Conservation (phyloP, 2,113 vertebrate species). For the Oxyruncus cristatus region DNA sequence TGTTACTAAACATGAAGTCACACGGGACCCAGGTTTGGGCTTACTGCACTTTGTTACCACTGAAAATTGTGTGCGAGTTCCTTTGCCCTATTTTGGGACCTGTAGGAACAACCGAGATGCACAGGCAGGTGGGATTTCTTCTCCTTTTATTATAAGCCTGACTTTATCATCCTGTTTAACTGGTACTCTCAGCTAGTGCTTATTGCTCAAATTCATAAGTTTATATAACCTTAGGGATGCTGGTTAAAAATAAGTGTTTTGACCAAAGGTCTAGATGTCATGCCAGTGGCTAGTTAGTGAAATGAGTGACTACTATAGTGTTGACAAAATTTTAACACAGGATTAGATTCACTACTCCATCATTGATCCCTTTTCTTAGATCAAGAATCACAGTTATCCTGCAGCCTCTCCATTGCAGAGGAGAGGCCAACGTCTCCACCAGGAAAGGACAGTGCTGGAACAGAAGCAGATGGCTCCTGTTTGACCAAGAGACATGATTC, state of each 20-base stretch:
- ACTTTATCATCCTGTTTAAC: not conserved
- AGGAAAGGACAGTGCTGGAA: not conserved
- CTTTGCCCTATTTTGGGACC: not conserved
- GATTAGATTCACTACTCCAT: not conserved
- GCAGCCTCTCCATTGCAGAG: not conserved
- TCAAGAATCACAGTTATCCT: not conserved
- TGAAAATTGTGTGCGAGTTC: not conserved
- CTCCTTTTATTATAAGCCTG: not conserved
- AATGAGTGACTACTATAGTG: not conserved
- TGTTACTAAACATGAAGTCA: not conserved
- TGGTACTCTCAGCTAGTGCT: not conserved
- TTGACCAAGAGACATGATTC: conserved; percentile 19
- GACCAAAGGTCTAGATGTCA: not conserved
- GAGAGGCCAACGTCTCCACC: not conserved
- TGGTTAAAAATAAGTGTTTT: not conserved
- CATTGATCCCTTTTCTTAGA: not conserved
- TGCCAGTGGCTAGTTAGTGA: not conserved
- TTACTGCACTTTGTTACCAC: not conserved
- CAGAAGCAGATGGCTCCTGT: conserved; percentile 17
- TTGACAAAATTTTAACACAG: not conserved
- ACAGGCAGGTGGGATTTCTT: not conserved
- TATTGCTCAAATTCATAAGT: not conserved
- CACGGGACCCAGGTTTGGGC: not conserved
- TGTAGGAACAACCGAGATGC: not conserved
- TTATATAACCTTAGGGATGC: not conserved